These are phyloP conservation scores for Cryptus viduatorius DNA, from an alignment of 2,888 invertebrate genomes.

Conservation along the genomic window DNA sequence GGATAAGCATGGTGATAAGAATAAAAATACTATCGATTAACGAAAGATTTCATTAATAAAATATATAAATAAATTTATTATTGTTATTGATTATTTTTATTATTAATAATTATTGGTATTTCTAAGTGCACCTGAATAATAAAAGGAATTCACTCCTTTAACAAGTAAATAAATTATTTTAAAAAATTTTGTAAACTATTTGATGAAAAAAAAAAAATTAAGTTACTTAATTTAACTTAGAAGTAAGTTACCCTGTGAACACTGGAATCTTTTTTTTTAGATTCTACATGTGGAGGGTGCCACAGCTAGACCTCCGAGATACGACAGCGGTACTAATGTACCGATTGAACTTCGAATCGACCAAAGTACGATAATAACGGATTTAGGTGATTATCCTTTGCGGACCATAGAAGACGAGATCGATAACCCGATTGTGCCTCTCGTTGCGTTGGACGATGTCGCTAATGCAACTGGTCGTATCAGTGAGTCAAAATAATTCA, in stretches of 20 bases:
- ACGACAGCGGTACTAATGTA: background rate
- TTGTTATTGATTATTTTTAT: too few species aligned
- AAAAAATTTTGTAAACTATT: too few species aligned
- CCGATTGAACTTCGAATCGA: background rate
- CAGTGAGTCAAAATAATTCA: background rate
- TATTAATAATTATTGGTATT: too few species aligned
- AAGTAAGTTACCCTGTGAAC: background rate
- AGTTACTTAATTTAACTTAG: background rate
- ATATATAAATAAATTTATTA: too few species aligned
- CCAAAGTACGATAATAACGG: background rate
- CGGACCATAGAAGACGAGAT: background rate
- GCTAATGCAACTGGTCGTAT: slow-evolving; percentile 6
- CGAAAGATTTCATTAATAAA: background rate
- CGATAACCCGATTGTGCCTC: background rate
- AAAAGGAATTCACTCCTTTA: too few species aligned
- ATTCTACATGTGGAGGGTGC: background rate
- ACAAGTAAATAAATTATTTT: too few species aligned
- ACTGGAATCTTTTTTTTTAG: background rate
- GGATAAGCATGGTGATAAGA: background rate
- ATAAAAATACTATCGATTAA: background rate
- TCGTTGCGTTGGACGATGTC: slow-evolving; percentile 6
- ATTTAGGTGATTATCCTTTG: background rate
- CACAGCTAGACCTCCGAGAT: background rate
- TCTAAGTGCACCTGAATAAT: too few species aligned
- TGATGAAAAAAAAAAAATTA: too few species aligned